These are phyloP conservation scores for Muscicapa comitata DNA, from an alignment of 2,797 vertebrate species.

Conservation along the genomic window DNA sequence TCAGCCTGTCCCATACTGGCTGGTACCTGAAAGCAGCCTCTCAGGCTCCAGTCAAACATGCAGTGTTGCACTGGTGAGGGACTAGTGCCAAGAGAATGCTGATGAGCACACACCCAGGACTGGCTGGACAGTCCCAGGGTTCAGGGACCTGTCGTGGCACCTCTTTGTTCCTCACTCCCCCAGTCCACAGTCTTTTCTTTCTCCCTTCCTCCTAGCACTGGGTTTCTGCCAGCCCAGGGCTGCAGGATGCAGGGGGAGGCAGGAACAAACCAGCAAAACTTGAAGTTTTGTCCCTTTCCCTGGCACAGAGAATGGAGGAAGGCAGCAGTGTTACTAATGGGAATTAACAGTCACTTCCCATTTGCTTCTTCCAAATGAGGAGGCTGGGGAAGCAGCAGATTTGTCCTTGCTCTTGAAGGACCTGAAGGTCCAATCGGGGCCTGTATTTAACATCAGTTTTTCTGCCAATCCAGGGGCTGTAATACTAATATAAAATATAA, in stretches of 20 bases:
- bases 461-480: background rate
- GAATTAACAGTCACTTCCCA: background rate
- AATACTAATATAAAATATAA: background rate
- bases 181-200: background rate
- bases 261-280: background rate
- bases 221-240: background rate
- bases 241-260: background rate
- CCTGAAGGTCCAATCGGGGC: background rate
- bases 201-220: background rate
- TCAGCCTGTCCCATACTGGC: background rate
- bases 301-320: background rate
- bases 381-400: background rate
- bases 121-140: background rate
- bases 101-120: background rate
- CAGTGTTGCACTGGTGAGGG: fast-evolving
- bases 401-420: background rate
- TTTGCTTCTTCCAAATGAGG: background rate
- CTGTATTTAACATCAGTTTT: background rate
- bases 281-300: background rate
- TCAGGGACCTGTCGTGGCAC: background rate
- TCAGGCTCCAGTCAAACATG: fast-evolving
- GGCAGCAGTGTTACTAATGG: background rate
- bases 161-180: background rate
- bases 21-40: background rate
- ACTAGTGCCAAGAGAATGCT: background rate